Conservation (phyloP, 23 tunicate species). For the Trididemnum miniatum region DNA sequence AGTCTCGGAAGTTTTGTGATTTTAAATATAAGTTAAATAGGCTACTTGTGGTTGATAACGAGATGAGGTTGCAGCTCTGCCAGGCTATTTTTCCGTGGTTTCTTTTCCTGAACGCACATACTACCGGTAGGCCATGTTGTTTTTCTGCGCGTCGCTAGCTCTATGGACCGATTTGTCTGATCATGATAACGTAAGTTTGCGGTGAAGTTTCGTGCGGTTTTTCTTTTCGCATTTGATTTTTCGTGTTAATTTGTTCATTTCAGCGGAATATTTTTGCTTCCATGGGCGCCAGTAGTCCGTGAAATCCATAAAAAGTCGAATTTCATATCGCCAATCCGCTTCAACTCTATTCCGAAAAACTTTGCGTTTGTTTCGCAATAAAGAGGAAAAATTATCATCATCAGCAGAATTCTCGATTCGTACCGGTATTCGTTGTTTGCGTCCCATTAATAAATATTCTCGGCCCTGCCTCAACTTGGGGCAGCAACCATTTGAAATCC, state of each 20-base stretch:
- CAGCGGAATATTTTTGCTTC: conserved; percentile 49
- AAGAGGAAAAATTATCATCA: background rate
- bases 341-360: background rate
- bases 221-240: background rate
- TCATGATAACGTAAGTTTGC: too few species aligned
- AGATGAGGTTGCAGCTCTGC: too few species aligned
- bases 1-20: too few species aligned
- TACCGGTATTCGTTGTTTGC: conserved; percentile 40
- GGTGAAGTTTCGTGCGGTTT: too few species aligned
- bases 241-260: conserved; percentile 19
- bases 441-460: conserved; percentile 75
- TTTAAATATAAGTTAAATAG: too few species aligned
- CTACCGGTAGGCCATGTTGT: too few species aligned
- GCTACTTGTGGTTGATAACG: too few species aligned
- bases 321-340: conserved; percentile 30
- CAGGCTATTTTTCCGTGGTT: too few species aligned
- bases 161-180: too few species aligned
- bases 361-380: background rate
- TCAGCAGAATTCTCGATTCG: background rate
- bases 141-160: too few species aligned
- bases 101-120: too few species aligned
- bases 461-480: conserved; percentile 63
- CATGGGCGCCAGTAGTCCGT: conserved; percentile 77
- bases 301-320: conserved; percentile 60
- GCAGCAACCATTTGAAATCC: conserved; percentile 72